phyloP scores from a whole-genome alignment of 2,113 vertebrate genomes.

The Formicarius rufipectus region DNA sequence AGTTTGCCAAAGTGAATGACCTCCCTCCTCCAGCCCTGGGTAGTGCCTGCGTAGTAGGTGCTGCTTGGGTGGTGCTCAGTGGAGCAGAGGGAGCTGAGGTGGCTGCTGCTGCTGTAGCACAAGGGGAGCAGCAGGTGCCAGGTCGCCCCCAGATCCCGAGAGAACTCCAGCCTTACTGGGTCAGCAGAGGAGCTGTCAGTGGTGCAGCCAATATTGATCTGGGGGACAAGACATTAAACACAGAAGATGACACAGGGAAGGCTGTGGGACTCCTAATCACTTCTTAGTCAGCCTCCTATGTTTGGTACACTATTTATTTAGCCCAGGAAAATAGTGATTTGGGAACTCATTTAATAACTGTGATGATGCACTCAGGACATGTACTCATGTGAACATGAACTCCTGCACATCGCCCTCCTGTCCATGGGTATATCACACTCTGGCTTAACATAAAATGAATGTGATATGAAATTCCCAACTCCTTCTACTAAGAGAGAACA shows the following conservation, averaged over 20 bases:
- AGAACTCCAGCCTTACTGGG: slow-evolving; percentile 91
- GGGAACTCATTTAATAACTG: background rate
- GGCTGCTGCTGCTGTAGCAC: slow-evolving; percentile 88
- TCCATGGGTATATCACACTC: background rate
- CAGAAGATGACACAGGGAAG: background rate
- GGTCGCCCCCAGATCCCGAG: slow-evolving; percentile 91
- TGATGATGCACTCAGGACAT: background rate
- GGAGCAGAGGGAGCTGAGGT: slow-evolving; percentile 90
- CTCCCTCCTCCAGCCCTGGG: slow-evolving; percentile 94
- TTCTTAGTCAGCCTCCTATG: background rate
- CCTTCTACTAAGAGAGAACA: background rate
- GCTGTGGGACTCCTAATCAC: background rate
- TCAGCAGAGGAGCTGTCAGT: slow-evolving; percentile 88
- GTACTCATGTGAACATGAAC: background rate
- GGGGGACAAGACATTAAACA: slow-evolving; percentile 7
- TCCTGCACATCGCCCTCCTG: background rate
- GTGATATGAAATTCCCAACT: background rate
- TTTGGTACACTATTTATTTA: background rate
- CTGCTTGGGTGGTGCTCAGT: slow-evolving; percentile 94
- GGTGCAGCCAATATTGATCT: slow-evolving; percentile 97
- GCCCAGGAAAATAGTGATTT: background rate
- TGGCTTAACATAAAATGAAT: background rate
- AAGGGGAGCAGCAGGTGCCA: slow-evolving; percentile 95
- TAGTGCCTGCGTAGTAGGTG: slow-evolving; percentile 92
- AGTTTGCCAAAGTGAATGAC: slow-evolving; percentile 92